Percentiles rank a stretch among this genome's conserved stretches.
Conservation (phyloP, 2,888 invertebrate genomes). For the Drosophila longiperda region DNA sequence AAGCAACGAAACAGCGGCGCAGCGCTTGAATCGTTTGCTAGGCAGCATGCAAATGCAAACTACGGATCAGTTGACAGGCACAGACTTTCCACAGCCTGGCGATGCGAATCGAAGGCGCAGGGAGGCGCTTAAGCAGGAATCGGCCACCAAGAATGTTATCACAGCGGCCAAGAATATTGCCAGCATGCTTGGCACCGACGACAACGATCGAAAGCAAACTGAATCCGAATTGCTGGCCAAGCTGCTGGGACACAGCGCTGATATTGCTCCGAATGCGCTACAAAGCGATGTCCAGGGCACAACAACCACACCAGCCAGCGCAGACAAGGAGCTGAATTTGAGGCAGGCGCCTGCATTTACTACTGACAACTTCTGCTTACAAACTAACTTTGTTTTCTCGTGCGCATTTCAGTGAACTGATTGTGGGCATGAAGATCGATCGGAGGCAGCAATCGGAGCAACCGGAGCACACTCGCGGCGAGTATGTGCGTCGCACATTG, state of each 20-base stretch:
- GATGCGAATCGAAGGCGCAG: conserved; percentile 69
- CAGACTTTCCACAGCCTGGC: conserved; percentile 79
- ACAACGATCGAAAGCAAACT: conserved; percentile 88
- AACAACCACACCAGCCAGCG: neutral
- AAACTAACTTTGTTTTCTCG: neutral
- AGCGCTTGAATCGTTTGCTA: conserved; percentile 82
- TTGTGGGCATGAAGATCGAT: conserved; percentile 92
- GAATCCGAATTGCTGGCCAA: conserved; percentile 91
- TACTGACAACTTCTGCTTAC: rapidly evolving
- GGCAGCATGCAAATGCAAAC: conserved; percentile 83
- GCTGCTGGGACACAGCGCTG: conserved; percentile 86
- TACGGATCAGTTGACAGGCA: conserved; percentile 57
- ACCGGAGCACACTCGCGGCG: conserved; percentile 74
- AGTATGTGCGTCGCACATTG: conserved; percentile 84
- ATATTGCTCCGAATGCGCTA: conserved; percentile 7
- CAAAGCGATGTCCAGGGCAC: conserved; percentile 9
- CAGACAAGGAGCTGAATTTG: conserved; percentile 70
- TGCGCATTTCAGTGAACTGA: conserved; percentile 87
- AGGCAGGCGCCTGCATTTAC: conserved; percentile 55
- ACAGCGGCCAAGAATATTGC: conserved; percentile 91
- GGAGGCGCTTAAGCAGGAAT: conserved; percentile 62
- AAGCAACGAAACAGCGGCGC: conserved; percentile 76
- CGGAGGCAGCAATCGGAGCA: conserved; percentile 80
- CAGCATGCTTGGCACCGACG: conserved; percentile 87
- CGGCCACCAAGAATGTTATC: conserved; percentile 71